phyloP scores from a whole-genome alignment of 2,113 vertebrate genomes.

The Puma concolor region DNA sequence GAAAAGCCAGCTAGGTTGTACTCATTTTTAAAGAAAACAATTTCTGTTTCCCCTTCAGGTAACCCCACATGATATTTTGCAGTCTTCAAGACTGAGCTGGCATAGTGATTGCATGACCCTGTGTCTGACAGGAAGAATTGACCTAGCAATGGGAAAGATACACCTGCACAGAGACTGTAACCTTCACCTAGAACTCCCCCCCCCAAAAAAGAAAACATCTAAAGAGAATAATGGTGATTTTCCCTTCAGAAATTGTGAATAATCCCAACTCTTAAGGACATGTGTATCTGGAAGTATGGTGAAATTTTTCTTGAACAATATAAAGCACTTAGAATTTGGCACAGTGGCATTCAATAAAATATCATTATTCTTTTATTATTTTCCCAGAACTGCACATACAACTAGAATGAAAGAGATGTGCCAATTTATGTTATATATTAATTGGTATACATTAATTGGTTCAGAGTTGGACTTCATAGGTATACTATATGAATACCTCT shows the following conservation, averaged over 20 bases:
- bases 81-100: not conserved
- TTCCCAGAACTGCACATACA: not conserved
- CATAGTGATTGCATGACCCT: not conserved
- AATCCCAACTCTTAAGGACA: not conserved
- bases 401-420: not conserved
- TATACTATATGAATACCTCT: not conserved
- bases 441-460: not conserved
- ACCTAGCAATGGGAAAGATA: not conserved
- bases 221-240: not conserved
- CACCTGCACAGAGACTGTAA: not conserved
- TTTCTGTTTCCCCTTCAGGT: not conserved
- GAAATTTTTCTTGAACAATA: not conserved
- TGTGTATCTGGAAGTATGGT: not conserved
- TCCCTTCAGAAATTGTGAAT: not conserved
- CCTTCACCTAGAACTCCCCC: not conserved
- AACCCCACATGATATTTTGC: not conserved
- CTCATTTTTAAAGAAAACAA: not conserved
- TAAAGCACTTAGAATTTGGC: not conserved
- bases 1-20: not conserved
- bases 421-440: not conserved
- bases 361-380: not conserved
- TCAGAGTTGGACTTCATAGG: not conserved
- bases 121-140: not conserved
- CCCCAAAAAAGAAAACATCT: not conserved
- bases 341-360: not conserved